A percentile compares a stretch with the other conserved stretches of the same genome.
These are phyloP conservation scores for Raja brachyura DNA, from an alignment of 2,113 vertebrate genomes.

Conservation along the genomic window DNA sequence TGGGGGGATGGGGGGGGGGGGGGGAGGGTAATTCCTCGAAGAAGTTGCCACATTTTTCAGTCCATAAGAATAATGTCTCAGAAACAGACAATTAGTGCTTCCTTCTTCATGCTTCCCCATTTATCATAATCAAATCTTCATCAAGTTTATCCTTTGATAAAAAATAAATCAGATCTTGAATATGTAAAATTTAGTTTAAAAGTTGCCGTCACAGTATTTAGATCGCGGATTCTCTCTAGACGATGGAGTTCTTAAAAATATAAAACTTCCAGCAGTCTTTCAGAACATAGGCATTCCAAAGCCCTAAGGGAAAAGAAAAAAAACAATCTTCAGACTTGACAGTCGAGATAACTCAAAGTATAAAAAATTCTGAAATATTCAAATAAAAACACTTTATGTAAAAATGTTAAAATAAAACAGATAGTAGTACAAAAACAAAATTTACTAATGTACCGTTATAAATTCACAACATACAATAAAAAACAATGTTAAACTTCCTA, in stretches of 20 bases:
- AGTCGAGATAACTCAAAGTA: not conserved
- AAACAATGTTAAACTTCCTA: not conserved
- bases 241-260: slow-evolving; percentile 73
- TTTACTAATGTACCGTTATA: not conserved
- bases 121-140: slow-evolving; percentile 39
- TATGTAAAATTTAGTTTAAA: slow-evolving; percentile 39
- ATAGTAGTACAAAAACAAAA: slow-evolving; percentile 2
- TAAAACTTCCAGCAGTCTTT: slow-evolving; percentile 58
- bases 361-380: not conserved
- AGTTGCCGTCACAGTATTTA: slow-evolving; percentile 81
- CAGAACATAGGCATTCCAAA: slow-evolving; percentile 99
- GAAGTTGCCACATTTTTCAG: slow-evolving; percentile 31
- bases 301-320: slow-evolving; percentile 61
- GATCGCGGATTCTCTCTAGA: slow-evolving; percentile 69
- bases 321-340: not conserved
- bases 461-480: slow-evolving; percentile 10
- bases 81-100: slow-evolving; percentile 34
- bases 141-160: slow-evolving; percentile 65
- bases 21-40: not conserved
- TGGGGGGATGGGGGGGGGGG: not conserved
- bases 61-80: slow-evolving; percentile 35
- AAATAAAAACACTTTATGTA: not conserved
- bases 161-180: slow-evolving; percentile 63
- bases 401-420: not conserved
- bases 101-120: slow-evolving; percentile 37